Evolutionary conservation across 2,797 vertebrate species (phyloP), one percentile per base, ranked within the genome.

Genomic region (Crenuchus spilurus): DNA sequence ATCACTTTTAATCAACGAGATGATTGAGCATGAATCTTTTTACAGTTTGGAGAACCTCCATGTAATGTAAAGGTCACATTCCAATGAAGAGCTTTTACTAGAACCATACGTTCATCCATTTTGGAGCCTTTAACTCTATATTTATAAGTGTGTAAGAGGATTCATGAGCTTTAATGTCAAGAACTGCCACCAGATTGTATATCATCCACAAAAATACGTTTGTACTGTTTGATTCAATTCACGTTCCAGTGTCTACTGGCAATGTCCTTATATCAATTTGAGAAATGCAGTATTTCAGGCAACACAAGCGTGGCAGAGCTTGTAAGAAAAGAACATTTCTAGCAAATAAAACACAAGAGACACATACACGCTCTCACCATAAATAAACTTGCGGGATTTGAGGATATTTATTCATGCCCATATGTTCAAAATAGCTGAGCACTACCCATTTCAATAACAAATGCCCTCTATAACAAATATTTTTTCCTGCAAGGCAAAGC

Each of bases 391-490:
- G 54, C 60, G 9, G 73, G 46, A 78, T 70, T 78, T 76, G 52
- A 54, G 52, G 39, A 61, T 73, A 78, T 81, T 75, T 81, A 78
- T 81, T 78, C 66, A 75, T 72, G 70, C 55, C 70, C 65, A 78
- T 78, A 81, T 76, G 76, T 81, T 62, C 73, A 70, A 78, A 81
- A 76, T 76, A 81, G 80, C 73, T 66, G 58, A 75, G 28, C 35
- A 49, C 76, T 74, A 60, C 70, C 65, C 70, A 73, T 78, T 81
- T 78, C 73, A 72, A 76, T 73, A 79, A 72, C 65, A 76, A 81
- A 76, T 73, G 60, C 72, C 72, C 52, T 75, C 73, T 31, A 48
- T 75, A 76, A 72, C 72, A 76, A 78, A 70, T 73, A 66, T 13
- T 63, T 72, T n/a, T 77, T 73, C 70, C 76, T 79, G 76, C 80